phyloP scores from a whole-genome alignment of 2,888 invertebrate genomes.

The Nebria brevicollis region DNA sequence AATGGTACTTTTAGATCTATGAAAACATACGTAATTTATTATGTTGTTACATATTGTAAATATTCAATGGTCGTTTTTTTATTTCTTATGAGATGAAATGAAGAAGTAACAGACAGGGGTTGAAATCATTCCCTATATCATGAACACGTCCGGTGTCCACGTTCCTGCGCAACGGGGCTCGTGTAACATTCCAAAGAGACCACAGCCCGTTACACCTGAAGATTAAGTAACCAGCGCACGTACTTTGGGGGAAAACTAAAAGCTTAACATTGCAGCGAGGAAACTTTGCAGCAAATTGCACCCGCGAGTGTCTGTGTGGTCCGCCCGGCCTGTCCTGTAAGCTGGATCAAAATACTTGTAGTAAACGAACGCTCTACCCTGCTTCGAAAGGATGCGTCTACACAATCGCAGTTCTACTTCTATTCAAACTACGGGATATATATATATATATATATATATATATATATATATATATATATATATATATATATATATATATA shows the following conservation, averaged over 20 bases:
- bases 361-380: not conserved
- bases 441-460: too few species aligned
- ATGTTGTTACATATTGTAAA: too few species aligned
- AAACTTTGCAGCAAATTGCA: slow-evolving; percentile 47
- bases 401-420: too few species aligned
- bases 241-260: slow-evolving; percentile 38
- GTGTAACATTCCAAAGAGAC: slow-evolving; percentile 6
- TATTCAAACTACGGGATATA: too few species aligned
- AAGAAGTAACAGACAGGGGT: not conserved
- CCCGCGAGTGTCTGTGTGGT: slow-evolving; percentile 26
- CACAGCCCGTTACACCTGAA: slow-evolving; percentile 29
- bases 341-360: not conserved
- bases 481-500: too few species aligned
- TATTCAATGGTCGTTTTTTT: not conserved
- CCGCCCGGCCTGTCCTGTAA: not conserved
- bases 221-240: slow-evolving; percentile 38
- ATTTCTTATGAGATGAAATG: not conserved
- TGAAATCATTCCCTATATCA: not conserved
- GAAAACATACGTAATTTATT: too few species aligned
- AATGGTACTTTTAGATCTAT: too few species aligned
- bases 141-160: not conserved
- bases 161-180: not conserved
- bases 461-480: too few species aligned
- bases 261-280: slow-evolving; percentile 42
- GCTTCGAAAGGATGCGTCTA: not conserved